Evolutionary conservation across 2,797 vertebrate genomes (phyloP), one percentile per base, ranked within the genome.

Genomic region (Natrix natrix): DNA sequence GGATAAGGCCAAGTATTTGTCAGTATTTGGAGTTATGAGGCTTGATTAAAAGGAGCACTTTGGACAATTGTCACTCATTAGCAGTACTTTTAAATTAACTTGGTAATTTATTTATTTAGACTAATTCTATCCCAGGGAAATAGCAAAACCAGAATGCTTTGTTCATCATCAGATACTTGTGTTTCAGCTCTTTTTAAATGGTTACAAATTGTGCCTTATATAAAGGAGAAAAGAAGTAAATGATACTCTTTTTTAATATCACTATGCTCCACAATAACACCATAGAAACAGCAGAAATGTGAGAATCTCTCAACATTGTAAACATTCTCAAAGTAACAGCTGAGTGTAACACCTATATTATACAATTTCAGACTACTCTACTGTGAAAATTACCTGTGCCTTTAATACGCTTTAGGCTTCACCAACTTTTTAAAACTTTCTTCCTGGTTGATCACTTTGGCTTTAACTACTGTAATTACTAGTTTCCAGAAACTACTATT

Each of bases 261-360:
- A 11, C 14, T 94, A 0, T 74, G 32, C 91, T 86, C 92, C 83
- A 89, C 28, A 95, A 93, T 59, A 86, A 92, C 91, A 83, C 87
- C 92, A 87, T 13, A 93, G 55, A 59, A 59, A 61, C 93, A 91
- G 66, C 0, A 92, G 66, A 96, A 89, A 78, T 93, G 94, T 96
- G 96, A 97, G 87, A 95, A 55, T 14, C 37, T 69, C 26, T 59
- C 88, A 96, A 92, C 69, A 63, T 52, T 95, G 94, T 93, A 94
- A 96, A 94, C 90, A 89, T 95, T 96, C 89, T 94, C 96, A 90
- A 83, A 78, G 48, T 95, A 92, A 95, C 95, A 93, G 92, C 88
- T 95, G 92, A 48, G 90, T 48, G 37, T 95, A 96, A 96, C 92
- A 96, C 95, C 93, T 95, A 66, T 87, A 86, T 90, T 95, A 94